Conservation (phyloP, 1,140 invertebrate species). For the Medauroidea extradentata region DNA sequence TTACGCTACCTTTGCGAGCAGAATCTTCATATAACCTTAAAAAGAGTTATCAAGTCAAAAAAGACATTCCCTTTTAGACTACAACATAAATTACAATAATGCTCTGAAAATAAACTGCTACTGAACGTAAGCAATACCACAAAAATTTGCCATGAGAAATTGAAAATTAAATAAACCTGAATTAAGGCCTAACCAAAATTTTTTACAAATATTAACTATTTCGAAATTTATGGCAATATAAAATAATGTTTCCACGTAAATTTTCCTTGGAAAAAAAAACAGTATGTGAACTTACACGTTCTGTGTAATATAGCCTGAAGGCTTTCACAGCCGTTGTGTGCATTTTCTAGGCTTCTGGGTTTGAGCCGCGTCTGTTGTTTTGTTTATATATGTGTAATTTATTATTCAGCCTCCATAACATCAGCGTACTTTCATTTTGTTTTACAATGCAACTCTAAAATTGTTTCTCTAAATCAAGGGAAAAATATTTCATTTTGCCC, state of each 20-base stretch:
- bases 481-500: too few species aligned
- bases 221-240: background rate
- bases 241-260: too few species aligned
- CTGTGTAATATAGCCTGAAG: background rate
- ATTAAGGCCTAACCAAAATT: background rate
- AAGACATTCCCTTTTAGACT: background rate
- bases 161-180: background rate
- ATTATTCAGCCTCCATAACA: too few species aligned
- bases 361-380: too few species aligned
- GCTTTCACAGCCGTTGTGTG: too few species aligned
- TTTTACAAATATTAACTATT: too few species aligned
- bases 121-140: background rate
- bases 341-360: too few species aligned
- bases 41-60: conserved; percentile 4
- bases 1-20: conserved; percentile 80
- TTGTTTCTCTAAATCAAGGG: too few species aligned
- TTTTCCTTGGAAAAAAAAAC: background rate
- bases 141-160: background rate
- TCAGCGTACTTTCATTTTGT: too few species aligned
- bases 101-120: background rate
- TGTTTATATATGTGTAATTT: too few species aligned
- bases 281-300: background rate
- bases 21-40: conserved; percentile 73
- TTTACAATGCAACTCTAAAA: too few species aligned
- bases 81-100: background rate